Percentiles rank a stretch among this genome's conserved stretches.
Conservation (phyloP, 2,888 invertebrate genomes). For the Melanostoma mellinum region DNA sequence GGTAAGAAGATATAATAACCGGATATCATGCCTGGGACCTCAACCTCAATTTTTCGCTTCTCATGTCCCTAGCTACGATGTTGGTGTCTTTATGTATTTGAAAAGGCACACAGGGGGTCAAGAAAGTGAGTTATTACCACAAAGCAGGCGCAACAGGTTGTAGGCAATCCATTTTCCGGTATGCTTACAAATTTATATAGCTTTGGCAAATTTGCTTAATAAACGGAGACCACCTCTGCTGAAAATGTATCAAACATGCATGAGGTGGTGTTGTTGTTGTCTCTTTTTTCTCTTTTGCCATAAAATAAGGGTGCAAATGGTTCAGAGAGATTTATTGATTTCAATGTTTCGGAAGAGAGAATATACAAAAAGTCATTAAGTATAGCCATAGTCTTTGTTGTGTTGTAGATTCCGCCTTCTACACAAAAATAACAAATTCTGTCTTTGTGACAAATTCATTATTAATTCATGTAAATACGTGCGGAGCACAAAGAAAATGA, state of each 20-base stretch:
- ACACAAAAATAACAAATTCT: conserved; percentile 25
- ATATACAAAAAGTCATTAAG: conserved; percentile 41
- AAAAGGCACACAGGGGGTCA: conserved; percentile 22
- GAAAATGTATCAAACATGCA: conserved; percentile 58
- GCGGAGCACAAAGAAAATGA: background rate
- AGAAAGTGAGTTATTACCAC: conserved; percentile 49
- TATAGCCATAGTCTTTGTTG: conserved; percentile 6
- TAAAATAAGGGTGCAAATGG: background rate
- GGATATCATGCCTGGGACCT: conserved; percentile 38
- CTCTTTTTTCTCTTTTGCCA: background rate
- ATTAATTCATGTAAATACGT: conserved; percentile 20
- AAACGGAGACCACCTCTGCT: background rate
- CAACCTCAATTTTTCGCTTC: conserved; percentile 25
- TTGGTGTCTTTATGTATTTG: background rate
- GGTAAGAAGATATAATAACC: conserved; percentile 46
- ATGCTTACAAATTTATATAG: background rate
- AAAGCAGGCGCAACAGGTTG: conserved; percentile 47
- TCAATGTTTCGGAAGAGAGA: background rate
- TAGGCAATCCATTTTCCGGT: conserved; percentile 5
- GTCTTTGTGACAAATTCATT: conserved; percentile 24
- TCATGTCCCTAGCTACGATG: background rate
- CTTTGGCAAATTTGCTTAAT: conserved; percentile 2
- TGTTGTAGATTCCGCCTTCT: conserved; percentile 34
- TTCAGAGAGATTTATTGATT: conserved; percentile 56
- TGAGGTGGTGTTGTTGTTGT: conserved; percentile 8